A percentile compares a stretch with the other conserved stretches of the same genome.
phyloP scores from a whole-genome alignment of 2,888 invertebrate species.

The Nemapogon koenigi region DNA sequence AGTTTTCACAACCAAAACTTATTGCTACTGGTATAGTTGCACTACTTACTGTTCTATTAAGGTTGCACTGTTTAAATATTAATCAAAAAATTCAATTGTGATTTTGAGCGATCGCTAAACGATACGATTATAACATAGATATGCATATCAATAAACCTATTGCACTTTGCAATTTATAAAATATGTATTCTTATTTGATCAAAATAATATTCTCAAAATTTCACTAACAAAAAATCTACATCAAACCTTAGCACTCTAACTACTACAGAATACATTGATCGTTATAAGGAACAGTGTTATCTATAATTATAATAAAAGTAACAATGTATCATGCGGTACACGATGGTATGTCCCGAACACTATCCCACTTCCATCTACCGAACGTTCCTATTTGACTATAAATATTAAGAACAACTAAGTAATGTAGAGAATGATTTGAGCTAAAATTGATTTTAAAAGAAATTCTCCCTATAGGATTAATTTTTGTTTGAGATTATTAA shows the following conservation, averaged over 20 bases:
- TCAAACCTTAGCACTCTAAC: conserved; percentile 63
- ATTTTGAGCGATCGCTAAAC: conserved; percentile 5
- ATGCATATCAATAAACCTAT: conserved; percentile 34
- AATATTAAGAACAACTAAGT: too few relatives aligned
- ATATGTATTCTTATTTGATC: conserved; percentile 47
- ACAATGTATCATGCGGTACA: too few relatives aligned
- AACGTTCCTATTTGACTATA: too few relatives aligned
- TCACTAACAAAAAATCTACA: conserved; percentile 58
- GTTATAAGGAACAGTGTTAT: conserved; percentile 43
- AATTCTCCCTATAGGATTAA: too few relatives aligned
- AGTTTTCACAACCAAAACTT: conserved; percentile 61
- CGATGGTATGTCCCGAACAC: too few relatives aligned
- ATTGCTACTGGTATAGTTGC: conserved; percentile 62
- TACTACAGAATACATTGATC: conserved; percentile 62
- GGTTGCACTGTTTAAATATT: not conserved
- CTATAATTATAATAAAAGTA: not conserved
- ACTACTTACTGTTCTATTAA: conserved; percentile 28
- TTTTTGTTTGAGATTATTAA: too few relatives aligned
- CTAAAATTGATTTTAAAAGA: too few relatives aligned
- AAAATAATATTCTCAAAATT: conserved; percentile 53
- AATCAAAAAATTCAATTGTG: not conserved
- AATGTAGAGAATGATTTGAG: too few relatives aligned
- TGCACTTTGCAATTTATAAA: conserved; percentile 42
- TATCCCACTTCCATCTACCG: too few relatives aligned
- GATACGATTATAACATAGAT: conserved; percentile 6